Base-by-base conservation (phyloP, 2,113 vertebrate species). In the Oreochromis niloticus region DNA sequence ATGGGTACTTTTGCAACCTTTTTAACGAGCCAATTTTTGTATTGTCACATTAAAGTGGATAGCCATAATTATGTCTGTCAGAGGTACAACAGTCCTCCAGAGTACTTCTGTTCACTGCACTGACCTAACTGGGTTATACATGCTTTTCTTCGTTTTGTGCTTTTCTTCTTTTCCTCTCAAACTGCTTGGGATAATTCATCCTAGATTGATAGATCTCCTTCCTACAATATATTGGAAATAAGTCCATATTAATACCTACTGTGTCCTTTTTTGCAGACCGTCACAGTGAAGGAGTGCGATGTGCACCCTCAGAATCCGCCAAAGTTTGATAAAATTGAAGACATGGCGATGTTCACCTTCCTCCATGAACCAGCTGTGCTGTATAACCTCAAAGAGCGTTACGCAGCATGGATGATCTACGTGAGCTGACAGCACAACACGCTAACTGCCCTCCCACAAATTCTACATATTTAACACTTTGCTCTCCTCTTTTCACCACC, bases 281-380 rank as follows among this genome's bases (percentile, higher is more conserved):
- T 97, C 75, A 98, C 96, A 0, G 94, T 97, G 83, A 97, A 97
- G 84, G 97, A 98, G 8, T 90, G 90, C 1, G 96, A 97, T 7
- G 66, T 98, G 17, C 85, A 97, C 86, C 97, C 97, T 86, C 97
- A 98, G 93, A 98, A 98, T 84, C 98, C 98, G 0, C 97, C 98
- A 66, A 98, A 98, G 94, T 98, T 98, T 0, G 97, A 98, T 96
- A 97, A 97, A 95, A 98, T 98, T 0, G 98, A 98, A 94, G 98
- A 98, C 95, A 98, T 98, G 98, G 98, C 97, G 1, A 98, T 98
- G 97, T 95, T 98, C 94, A 98, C 97, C 83, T 98, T 98, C 93
- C 96, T 98, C 59, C 97, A 98, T 0, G 98, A 98, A 88, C 97
- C 98, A 2, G 89, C 92, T 80, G 98, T 98, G 84, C 96, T 98